Conservation (phyloP, 2,113 vertebrate species). For the Dromas ardeola region DNA sequence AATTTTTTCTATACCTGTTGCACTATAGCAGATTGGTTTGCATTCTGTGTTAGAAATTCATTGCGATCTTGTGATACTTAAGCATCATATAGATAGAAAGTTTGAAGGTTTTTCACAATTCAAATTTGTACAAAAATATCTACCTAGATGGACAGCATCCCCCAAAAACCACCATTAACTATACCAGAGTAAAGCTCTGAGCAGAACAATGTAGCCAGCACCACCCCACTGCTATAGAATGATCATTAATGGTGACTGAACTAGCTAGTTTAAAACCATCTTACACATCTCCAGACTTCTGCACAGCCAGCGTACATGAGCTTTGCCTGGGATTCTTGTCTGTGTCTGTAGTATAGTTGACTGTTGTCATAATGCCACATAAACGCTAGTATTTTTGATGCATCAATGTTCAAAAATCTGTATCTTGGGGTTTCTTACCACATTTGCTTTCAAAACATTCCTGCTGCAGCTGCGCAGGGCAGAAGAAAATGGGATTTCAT, state of each 20-base stretch:
- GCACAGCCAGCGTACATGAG: background rate
- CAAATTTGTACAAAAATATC: background rate
- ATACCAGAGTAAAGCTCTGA: background rate
- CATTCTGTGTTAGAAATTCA: background rate
- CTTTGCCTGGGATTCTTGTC: background rate
- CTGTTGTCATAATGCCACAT: background rate
- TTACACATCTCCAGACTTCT: background rate
- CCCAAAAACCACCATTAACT: background rate
- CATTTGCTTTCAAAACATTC: background rate
- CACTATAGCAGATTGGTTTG: background rate
- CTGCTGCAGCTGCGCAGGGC: background rate
- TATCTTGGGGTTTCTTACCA: background rate
- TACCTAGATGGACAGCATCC: background rate
- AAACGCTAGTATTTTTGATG: background rate
- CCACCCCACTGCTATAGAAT: background rate
- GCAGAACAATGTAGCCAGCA: background rate
- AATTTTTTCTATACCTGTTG: background rate
- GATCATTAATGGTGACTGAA: background rate
- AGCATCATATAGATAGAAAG: background rate
- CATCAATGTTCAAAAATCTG: background rate
- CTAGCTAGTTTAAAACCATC: background rate
- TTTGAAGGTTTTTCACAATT: background rate
- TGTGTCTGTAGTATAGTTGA: background rate
- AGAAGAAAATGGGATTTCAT: background rate
- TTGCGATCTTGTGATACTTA: background rate